Evolutionary conservation across 2,113 vertebrate species (phyloP), one percentile per base, ranked within the genome.

Genomic region (Myotis davidii): DNA sequence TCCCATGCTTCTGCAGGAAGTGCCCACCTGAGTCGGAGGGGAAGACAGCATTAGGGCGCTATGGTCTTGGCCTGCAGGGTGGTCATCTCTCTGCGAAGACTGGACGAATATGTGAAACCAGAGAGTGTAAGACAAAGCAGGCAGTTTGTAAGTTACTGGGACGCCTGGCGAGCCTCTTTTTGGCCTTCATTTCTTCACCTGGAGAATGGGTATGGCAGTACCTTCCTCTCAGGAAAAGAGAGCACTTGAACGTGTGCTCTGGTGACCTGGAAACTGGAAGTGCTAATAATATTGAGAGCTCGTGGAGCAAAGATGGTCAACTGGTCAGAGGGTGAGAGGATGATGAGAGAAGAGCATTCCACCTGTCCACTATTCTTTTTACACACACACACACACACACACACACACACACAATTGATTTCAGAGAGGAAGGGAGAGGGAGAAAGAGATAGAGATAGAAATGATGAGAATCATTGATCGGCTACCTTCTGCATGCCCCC

Each of bases 1-100:
- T 98, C 97, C 97, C 96, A 96, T 13, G 96, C 96, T 69, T 98
- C 97, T 3, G 92, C 72, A 37, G 95, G 37, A 98, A 96, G 37
- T 96, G 95, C 45, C 29, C 29, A n/a, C 61, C 59, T 32, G 64
- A 6, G 13, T 16, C 6, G 5, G 97, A 97, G 21, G 10, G 42
- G 17, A 32, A 45, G 67, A 42, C 2, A 77, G 54, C n/a, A 21
- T 6, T 18, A 37, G n/a, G 52, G 48, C 17, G 45, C 32, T 20
- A 1, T 6, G 64, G 64, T 78, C 54, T 54, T 32, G 27, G 45
- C 5, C 52, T 25, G 3, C 17, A 45, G 42, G 21, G 59, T 0
- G 1, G 77, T 67, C 65, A 10, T 29, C 27, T 45, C 10, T 84
- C 64, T 52, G 32, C 23, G 50, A 77, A 65, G 17, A 45, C 25